Evolutionary conservation across 1,140 invertebrate genomes (phyloP), one percentile per base, ranked within the genome.

Genomic region (Drosophila pachea): DNA sequence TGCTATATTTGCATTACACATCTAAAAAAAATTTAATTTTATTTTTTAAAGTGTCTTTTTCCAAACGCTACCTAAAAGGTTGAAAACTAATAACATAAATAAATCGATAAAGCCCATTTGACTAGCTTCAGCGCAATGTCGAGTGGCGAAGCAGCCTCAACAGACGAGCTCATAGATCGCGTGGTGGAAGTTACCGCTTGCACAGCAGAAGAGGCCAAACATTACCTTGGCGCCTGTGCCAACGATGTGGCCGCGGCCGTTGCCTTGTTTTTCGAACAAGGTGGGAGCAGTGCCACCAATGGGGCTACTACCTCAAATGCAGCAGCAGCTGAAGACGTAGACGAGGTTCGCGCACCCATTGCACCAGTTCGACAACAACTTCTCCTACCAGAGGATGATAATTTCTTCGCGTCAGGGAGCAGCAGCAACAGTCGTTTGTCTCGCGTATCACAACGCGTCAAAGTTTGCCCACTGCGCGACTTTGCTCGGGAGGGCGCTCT

Each of bases 311-410:
- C 65, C 49, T 36, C 74, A 49, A 31, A 22, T 68, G 16, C 47
- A 50, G 47, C 14, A 3, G 33, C 22, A 22, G 22, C 38, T 22
- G 47, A 58, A n/a, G 59, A 59, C 12, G 81, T 70, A 9, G 88
- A 87, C 22, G 78, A 88, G n/a, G 87, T 89, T n/a, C 74, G 88
- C 22, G 82, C 88, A 11, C 88, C 88, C 2, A 89, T 89, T 48
- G 78, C 87, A 8, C 87, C 88, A 9, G 86, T 81, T 5, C 74
- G 88, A 8, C 88, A 89, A 49, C 88, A 89, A 56, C 68, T 89
- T n/a, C 64, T 89, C 6, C 38, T 87, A 40, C 88, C 88, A 4
- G 87, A 89, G 42, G 88, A 89, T 52, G 88, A 89, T 54, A 89
- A 89, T 64, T 89, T 89, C 48, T 73, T 83, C 53, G 78, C 87